Base-by-base conservation (phyloP, 2,797 vertebrate genomes). In the Uromys caudimaculatus region DNA sequence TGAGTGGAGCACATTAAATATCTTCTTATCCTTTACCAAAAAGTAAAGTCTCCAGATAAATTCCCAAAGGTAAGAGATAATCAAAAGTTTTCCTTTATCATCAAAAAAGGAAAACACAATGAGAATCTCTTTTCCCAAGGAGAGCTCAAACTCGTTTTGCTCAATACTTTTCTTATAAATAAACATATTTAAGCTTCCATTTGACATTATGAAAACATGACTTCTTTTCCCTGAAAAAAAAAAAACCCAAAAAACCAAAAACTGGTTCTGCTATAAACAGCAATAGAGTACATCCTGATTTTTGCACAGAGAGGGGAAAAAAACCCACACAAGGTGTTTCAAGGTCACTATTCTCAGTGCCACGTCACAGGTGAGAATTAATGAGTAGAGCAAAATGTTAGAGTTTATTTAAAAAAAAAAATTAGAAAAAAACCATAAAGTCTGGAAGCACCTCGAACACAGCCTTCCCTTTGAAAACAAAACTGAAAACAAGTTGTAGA, bases 11-110 rank as follows among this genome's bases (percentile, higher is more conserved):
- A 81, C 77, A 82, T 94, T 94, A 95, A 95, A 95, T 88, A 71
- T 84, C 64, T 75, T 89, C 78, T 92, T 50, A 90, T 93, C 32
- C 90, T 96, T 87, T 95, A 44, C 76, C 89, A 47, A 8, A 29
- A 76, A 29, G 44, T 47, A 14, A 94, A 90, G 78, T 89, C 89
- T 97, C 87, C 79, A 93, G 47, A 41, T 95, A 96, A 96, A 91
- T 95, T 76, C 79, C 41, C 71, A 77, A 90, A 97, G 38, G 71
- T 91, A 88, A 88, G 79, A 94, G 50, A 96, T 92, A 95, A 94
- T 95, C 69, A 91, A 32, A 76, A 89, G 58, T 91, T 91, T 95
- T 77, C 60, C 91, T 97, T 96, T 95, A 94, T 89, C 81, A 93
- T 96, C 44, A 85, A 96, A 67, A 96, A 97, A 58, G 47, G 64